Evolutionary conservation across 1,140 invertebrate genomes (phyloP), one percentile per base, ranked within the genome.

Genomic region (Nomia melanderi): DNA sequence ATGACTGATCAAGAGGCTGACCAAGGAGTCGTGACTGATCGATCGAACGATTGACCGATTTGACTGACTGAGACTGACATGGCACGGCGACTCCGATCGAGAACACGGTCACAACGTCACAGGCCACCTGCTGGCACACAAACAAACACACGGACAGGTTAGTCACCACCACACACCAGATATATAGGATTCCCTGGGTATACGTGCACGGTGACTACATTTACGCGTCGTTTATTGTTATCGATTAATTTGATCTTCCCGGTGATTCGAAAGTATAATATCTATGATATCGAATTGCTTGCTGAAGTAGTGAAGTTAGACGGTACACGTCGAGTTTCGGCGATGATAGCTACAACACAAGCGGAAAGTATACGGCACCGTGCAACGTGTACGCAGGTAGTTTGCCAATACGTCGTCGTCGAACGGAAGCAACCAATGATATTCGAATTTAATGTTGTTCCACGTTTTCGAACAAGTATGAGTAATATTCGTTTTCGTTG

Each of bases 61-160:
- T 63, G 79, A 87, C 66, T 84, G 85, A 88, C 80, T 86, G 82
- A 90, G 90, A 91, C 84, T 88, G 86, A 91, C 90, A 92, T 91
- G 91, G 91, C 89, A 92, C 90, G 91, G 90, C 91, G 91, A 92
- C 91, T 92, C 91, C 90, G 89, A 88, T 91, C 87, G 88, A 92
- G 86, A 91, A 92, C 87, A 91, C 89, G 91, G 91, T 92, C 91
- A 92, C 91, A 92, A 92, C 90, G 91, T 92, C 91, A 92, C 91
- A 92, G 91, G 91, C 91, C 91, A 92, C 91, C 91, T 92, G 91
- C 91, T 92, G 91, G 91, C 91, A 92, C 91, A 92, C 91, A 92
- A 92, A 92, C 90, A 92, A 92, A 92, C 91, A 92, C 91, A 91
- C 91, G 87, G 89, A 92, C 90, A 92, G 85, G 92, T 92, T 92